Percentiles rank a stretch among this genome's conserved stretches.
phyloP scores from a whole-genome alignment of 37 sponge, comb jelly and placozoan genomes.

The Diacarnus erythraeanus region DNA sequence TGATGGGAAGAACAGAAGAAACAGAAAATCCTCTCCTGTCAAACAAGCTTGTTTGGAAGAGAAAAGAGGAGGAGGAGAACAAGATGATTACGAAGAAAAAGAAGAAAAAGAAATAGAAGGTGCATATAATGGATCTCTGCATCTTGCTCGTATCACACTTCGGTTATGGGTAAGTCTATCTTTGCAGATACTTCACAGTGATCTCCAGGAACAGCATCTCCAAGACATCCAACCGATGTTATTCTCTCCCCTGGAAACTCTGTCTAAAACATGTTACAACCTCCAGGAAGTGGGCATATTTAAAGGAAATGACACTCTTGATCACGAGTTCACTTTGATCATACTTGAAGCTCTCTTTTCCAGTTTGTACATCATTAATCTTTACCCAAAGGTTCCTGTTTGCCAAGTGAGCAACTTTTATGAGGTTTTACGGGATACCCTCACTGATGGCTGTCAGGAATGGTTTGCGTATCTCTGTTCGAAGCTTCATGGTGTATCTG shows the following conservation, averaged over 20 bases:
- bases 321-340: conserved; percentile 58
- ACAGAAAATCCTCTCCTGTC: not conserved
- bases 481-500: conserved; percentile 46
- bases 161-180: conserved; percentile 45
- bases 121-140: conserved; percentile 21
- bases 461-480: conserved; percentile 72
- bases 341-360: conserved; percentile 47
- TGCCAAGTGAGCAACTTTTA: conserved; percentile 15
- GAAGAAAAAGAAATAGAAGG: not conserved
- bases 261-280: conserved; percentile 48
- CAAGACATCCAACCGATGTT: conserved; percentile 26
- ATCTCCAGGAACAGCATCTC: conserved; percentile 30
- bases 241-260: conserved; percentile 27
- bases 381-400: not conserved
- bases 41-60: not conserved
- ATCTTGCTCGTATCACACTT: conserved; percentile 40
- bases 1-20: too few relatives aligned
- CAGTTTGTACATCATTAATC: conserved; percentile 13
- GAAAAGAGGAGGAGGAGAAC: not conserved
- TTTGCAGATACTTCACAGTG: conserved; percentile 8
- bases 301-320: conserved; percentile 25
- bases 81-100: not conserved
- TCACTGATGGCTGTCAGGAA: conserved; percentile 50
- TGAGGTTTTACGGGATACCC: conserved; percentile 7
- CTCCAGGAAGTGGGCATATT: conserved; percentile 38